These are phyloP conservation scores for Cyprinella venusta DNA, from an alignment of 2,797 vertebrate species.

Conservation along the genomic window DNA sequence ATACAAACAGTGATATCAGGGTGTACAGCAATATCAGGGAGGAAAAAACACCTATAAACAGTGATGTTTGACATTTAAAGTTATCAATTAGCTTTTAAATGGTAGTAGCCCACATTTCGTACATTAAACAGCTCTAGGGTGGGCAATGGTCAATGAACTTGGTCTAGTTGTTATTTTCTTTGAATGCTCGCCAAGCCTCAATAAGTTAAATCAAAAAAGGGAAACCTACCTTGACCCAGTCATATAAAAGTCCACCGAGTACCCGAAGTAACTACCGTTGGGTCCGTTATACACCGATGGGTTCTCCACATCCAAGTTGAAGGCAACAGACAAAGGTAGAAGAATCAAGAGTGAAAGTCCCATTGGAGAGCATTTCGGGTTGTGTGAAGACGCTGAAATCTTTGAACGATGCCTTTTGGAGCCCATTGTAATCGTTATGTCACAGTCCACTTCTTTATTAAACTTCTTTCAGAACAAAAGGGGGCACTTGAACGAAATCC, in stretches of 20 bases:
- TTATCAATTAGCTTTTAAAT: background rate
- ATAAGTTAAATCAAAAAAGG: background rate
- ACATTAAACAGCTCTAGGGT: background rate
- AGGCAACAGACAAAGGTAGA: conserved; percentile 74
- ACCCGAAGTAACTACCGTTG: conserved; percentile 87
- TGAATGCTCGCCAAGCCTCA: background rate
- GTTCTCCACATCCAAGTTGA: conserved; percentile 87
- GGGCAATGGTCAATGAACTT: background rate
- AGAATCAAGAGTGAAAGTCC: conserved; percentile 62
- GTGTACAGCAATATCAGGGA: background rate
- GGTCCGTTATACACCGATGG: conserved; percentile 84
- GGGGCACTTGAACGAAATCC: conserved; percentile 28
- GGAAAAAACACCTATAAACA: background rate
- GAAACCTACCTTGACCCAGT: conserved; percentile 82
- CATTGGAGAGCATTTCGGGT: conserved; percentile 56
- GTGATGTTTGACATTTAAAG: background rate
- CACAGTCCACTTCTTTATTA: conserved; percentile 59
- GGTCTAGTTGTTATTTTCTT: background rate
- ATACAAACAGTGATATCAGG: background rate
- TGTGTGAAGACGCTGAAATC: conserved; percentile 61
- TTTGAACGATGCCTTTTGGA: conserved; percentile 64
- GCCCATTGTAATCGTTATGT: conserved; percentile 68
- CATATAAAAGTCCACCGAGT: conserved; percentile 90
- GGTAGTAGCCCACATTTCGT: no score
- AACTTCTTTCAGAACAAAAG: conserved; percentile 48